Evolutionary conservation across 2,888 invertebrate genomes (phyloP).

Genomic region (Trileptium ribeirensis): DNA sequence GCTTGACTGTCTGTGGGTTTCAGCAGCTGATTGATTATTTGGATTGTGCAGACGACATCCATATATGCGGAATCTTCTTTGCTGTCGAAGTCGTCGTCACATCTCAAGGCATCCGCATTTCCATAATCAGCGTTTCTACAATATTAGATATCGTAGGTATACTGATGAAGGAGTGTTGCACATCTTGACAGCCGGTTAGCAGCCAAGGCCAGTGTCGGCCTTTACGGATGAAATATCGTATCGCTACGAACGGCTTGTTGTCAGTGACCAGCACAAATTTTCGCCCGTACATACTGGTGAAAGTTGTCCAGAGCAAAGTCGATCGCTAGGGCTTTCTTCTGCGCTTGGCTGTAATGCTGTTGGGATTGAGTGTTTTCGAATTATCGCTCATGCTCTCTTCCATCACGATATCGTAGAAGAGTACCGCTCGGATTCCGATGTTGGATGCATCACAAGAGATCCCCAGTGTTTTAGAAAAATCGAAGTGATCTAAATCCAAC

Average conservation of each 20-base stretch:
- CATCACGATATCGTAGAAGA: neutral
- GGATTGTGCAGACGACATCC: too few relatives aligned
- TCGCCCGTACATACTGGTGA: conserved; percentile 41
- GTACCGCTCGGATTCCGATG: too few relatives aligned
- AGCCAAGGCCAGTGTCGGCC: neutral
- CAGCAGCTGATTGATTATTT: too few relatives aligned
- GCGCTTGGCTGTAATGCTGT: neutral
- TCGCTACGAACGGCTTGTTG: conserved; percentile 36
- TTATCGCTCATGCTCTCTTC: neutral
- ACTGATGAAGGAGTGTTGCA: neutral
- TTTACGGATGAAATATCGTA: conserved; percentile 39
- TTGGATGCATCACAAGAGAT: neutral
- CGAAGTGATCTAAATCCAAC: neutral
- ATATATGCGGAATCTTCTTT: too few relatives aligned
- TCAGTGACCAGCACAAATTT: conserved; percentile 40
- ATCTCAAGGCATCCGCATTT: neutral
- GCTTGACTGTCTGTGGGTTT: too few relatives aligned
- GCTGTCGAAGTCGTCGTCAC: too few relatives aligned
- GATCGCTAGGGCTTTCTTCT: neutral
- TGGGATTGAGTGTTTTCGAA: neutral
- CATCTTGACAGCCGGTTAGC: conserved; percentile 39
- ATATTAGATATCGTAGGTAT: neutral
- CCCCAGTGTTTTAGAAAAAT: neutral
- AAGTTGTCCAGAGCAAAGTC: conserved; percentile 32
- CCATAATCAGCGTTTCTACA: neutral